phyloP scores from a whole-genome alignment of 1,140 invertebrate species.

The Acromyrmex echinatior region DNA sequence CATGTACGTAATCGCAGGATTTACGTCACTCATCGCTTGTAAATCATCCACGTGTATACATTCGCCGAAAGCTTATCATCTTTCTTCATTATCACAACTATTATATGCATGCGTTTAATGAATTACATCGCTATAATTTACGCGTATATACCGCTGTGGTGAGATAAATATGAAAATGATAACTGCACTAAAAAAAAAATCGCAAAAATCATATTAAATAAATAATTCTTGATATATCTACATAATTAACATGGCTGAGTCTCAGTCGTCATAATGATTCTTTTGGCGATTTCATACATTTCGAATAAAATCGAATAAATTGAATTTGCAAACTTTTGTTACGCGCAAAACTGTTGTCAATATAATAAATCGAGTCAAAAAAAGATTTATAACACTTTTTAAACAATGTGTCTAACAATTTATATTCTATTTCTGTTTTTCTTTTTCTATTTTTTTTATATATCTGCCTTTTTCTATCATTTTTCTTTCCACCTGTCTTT shows the following conservation, averaged over 20 bases:
- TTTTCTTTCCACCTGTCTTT: background rate
- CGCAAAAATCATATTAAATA: background rate
- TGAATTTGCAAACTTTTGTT: background rate
- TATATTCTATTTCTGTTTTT: background rate
- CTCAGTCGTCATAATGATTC: no score
- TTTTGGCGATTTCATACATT: background rate
- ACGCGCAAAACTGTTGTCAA: background rate
- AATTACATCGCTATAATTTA: background rate
- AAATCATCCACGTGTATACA: background rate
- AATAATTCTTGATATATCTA: background rate
- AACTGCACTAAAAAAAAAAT: background rate
- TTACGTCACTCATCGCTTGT: background rate
- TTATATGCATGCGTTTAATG: background rate
- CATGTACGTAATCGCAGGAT: constrained; percentile 12
- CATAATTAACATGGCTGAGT: background rate
- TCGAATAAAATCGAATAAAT: background rate
- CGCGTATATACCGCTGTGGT: background rate
- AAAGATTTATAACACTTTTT: background rate
- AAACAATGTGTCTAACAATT: background rate
- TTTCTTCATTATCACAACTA: background rate
- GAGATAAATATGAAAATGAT: background rate
- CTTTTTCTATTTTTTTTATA: background rate
- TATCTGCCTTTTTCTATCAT: background rate
- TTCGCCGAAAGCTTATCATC: background rate
- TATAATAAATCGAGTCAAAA: background rate